Conservation (phyloP, 2,797 vertebrate genomes). For the Rhabdophis nuchalis region DNA sequence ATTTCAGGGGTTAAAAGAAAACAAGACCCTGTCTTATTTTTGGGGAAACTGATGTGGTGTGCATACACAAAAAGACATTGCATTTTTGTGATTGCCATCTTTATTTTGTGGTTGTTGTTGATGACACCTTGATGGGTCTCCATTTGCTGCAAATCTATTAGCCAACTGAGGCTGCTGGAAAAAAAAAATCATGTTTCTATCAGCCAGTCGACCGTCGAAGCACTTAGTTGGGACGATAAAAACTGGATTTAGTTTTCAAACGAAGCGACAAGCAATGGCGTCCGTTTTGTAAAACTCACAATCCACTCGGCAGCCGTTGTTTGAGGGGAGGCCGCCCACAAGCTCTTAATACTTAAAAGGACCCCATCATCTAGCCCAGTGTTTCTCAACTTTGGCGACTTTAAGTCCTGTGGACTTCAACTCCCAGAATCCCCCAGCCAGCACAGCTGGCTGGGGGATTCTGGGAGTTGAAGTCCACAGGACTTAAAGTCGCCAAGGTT, state of each 20-base stretch:
- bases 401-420: too few species aligned
- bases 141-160: slow-evolving; percentile 36
- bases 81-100: background rate
- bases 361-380: background rate
- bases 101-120: background rate
- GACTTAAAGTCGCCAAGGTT: too few species aligned
- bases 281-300: background rate
- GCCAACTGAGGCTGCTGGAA: slow-evolving; percentile 54
- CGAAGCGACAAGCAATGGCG: background rate
- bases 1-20: too few species aligned
- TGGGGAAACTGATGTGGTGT: background rate
- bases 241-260: slow-evolving; percentile 43
- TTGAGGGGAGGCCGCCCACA: background rate
- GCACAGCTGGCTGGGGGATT: too few species aligned
- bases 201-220: slow-evolving; percentile 51
- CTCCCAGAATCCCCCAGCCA: too few species aligned
- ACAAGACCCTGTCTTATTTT: too few species aligned
- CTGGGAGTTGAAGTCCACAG: too few species aligned
- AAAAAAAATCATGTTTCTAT: slow-evolving; percentile 52
- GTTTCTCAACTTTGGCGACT: too few species aligned
- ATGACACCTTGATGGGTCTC: background rate
- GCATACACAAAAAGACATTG: background rate
- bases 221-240: slow-evolving; percentile 55
- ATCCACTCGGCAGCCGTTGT: background rate
- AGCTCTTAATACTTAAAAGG: background rate